These are phyloP conservation scores for Ptychodera flava DNA, from an alignment of 35 echinoderm and acorn worm genomes.

Conservation along the genomic window DNA sequence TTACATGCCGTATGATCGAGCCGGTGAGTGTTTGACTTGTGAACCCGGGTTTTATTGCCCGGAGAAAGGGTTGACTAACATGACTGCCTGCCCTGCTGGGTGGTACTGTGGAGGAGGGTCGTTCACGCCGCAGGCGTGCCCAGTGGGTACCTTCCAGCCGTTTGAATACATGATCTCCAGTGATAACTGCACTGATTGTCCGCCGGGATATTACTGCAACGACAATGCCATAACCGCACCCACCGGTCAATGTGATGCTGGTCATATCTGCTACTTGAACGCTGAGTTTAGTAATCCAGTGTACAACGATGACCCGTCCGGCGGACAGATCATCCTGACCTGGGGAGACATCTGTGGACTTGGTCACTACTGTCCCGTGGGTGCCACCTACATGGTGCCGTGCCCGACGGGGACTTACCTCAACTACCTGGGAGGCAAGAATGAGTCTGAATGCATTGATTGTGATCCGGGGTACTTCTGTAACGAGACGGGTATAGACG, in stretches of 20 bases:
- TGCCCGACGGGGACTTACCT: conserved; percentile 88
- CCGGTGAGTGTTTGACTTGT: conserved; percentile 64
- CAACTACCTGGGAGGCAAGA: conserved; percentile 52
- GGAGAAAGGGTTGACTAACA: conserved; percentile 69
- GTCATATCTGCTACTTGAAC: conserved; percentile 73
- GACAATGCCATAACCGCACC: conserved; percentile 42
- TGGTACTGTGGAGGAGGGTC: conserved; percentile 75
- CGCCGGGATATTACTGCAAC: conserved; percentile 71
- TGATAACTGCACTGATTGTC: conserved; percentile 91
- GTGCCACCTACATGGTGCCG: conserved; percentile 69
- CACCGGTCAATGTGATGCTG: conserved; percentile 51
- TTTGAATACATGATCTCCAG: conserved; percentile 58
- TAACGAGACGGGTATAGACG: conserved; percentile 47
- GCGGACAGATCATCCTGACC: conserved; percentile 66
- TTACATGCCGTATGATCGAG: conserved; percentile 90
- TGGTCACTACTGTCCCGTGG: conserved; percentile 69
- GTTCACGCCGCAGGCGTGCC: conserved; percentile 65
- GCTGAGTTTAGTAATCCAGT: conserved; percentile 81
- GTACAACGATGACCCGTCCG: conserved; percentile 82
- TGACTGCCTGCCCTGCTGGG: conserved; percentile 84
- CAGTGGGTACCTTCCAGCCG: conserved; percentile 48
- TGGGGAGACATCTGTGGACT: conserved; percentile 88
- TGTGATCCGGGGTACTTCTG: conserved; percentile 90
- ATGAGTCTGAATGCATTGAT: conserved; percentile 49
- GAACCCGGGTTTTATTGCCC: conserved; percentile 91